These are phyloP conservation scores for Hetaerina americana DNA, from an alignment of 1,140 invertebrate species.

Conservation along the genomic window DNA sequence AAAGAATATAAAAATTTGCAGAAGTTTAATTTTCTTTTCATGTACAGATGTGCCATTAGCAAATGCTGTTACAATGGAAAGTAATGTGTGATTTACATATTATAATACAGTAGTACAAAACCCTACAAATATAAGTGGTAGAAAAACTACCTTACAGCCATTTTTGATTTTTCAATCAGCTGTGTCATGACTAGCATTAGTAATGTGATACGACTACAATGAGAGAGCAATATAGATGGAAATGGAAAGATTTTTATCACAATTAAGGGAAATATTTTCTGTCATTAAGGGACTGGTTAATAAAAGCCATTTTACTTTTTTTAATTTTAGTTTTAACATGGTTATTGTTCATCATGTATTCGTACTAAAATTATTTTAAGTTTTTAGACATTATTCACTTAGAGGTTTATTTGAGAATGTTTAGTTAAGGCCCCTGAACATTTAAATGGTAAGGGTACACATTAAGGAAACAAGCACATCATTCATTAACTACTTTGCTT, in stretches of 20 bases:
- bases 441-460: background rate
- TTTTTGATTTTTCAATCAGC: background rate
- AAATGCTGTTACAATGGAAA: background rate
- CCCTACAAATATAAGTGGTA: background rate
- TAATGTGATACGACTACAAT: background rate
- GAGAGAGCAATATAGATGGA: background rate
- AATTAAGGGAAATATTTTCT: background rate
- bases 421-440: background rate
- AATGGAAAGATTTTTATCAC: background rate
- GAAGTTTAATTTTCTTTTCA: background rate
- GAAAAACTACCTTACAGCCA: background rate
- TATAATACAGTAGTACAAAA: constrained; percentile 1
- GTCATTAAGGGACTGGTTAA: background rate
- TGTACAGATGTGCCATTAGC: background rate
- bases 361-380: background rate
- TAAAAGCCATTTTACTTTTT: background rate
- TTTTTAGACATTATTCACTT: background rate
- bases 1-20: too few relatives aligned
- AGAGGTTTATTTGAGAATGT: background rate
- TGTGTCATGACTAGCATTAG: background rate
- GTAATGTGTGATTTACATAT: background rate
- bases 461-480: background rate
- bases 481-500: background rate
- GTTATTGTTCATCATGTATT: background rate
- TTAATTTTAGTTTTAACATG: background rate